Conservation (phyloP, 1,140 invertebrate species). For the Triops longicaudatus region DNA sequence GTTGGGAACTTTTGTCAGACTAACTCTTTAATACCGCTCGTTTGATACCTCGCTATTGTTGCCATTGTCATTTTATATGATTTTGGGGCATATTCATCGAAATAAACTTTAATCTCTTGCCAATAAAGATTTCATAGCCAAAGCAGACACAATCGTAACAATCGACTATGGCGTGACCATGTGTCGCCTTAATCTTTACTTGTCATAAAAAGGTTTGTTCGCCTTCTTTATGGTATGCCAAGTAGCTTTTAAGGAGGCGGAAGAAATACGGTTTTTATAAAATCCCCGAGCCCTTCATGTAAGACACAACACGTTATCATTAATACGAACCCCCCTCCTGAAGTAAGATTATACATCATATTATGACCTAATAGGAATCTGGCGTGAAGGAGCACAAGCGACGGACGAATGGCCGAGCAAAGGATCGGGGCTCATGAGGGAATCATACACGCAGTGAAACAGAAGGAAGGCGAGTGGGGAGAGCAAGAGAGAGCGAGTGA, state of each 20-base stretch:
- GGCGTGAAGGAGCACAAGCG: not conserved
- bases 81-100: too few species aligned
- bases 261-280: not conserved
- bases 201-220: not conserved
- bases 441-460: not conserved
- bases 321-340: not conserved
- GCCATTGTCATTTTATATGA: too few species aligned
- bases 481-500: not conserved
- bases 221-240: not conserved
- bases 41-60: too few species aligned
- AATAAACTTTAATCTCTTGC: too few species aligned
- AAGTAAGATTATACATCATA: conserved; percentile 13
- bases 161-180: not conserved
- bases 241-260: conserved; percentile 10
- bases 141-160: too few species aligned
- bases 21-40: too few species aligned
- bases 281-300: not conserved
- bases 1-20: too few species aligned
- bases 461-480: not conserved
- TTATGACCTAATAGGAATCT: conserved; percentile 8
- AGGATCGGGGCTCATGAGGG: not conserved
- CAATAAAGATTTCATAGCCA: too few species aligned
- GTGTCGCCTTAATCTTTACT: conserved; percentile 2
- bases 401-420: not conserved
- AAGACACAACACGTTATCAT: conserved; percentile 7